Evolutionary conservation across 2,888 invertebrate genomes (phyloP).

Genomic region (Sipha maydis): DNA sequence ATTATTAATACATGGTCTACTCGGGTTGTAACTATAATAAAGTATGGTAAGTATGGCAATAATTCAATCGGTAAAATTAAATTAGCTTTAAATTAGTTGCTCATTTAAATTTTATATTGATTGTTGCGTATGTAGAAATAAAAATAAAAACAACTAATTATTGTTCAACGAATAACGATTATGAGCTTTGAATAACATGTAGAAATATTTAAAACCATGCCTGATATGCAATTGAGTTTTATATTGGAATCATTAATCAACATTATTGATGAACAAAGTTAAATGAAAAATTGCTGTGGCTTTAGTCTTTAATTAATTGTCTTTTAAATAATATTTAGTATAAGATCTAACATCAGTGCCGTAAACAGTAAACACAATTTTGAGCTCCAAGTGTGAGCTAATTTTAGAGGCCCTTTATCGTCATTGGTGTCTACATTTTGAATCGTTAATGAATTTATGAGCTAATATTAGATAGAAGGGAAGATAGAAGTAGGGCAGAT

Average conservation of each 20-base stretch:
- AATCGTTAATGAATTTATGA: too few relatives aligned
- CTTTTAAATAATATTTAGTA: not conserved
- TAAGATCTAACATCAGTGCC: not conserved
- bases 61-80: not conserved
- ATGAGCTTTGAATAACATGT: not conserved
- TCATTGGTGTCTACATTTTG: too few relatives aligned
- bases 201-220: not conserved
- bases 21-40: not conserved
- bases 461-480: too few relatives aligned
- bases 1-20: not conserved
- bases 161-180: not conserved
- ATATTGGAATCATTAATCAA: constrained; percentile 24
- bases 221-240: not conserved
- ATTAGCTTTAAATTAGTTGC: not conserved
- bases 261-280: not conserved
- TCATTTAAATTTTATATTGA: not conserved
- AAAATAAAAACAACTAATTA: not conserved
- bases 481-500: too few relatives aligned
- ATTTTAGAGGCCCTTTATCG: too few relatives aligned
- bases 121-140: not conserved
- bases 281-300: not conserved
- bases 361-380: too few relatives aligned
- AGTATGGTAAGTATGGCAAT: not conserved
- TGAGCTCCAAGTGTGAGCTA: too few relatives aligned
- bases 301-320: not conserved